Percentiles rank a stretch among this genome's conserved stretches.
These are phyloP conservation scores for Balaeniceps rex DNA, from an alignment of 2,113 vertebrate genomes.

Conservation along the genomic window DNA sequence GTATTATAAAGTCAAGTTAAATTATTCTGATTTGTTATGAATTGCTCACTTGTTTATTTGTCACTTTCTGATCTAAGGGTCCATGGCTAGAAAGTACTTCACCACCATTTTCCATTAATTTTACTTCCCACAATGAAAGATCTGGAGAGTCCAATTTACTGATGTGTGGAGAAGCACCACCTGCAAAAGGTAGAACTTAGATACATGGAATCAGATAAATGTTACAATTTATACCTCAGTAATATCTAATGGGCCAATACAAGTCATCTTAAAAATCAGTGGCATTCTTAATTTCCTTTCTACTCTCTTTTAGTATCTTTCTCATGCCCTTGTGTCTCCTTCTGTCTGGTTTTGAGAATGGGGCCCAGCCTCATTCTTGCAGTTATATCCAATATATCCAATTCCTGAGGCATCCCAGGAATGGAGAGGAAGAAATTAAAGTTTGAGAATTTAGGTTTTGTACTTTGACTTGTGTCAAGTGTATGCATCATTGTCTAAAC, in stretches of 20 bases:
- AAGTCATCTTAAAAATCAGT: not conserved
- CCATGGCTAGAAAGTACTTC: conserved; percentile 42
- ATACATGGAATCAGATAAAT: not conserved
- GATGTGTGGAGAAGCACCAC: conserved; percentile 33
- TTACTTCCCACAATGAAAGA: conserved; percentile 47
- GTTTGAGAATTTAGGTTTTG: not conserved
- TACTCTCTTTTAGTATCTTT: not conserved
- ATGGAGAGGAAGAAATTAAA: not conserved
- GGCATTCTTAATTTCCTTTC: not conserved
- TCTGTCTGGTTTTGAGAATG: not conserved
- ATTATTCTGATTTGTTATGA: not conserved
- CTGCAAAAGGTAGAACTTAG: conserved; percentile 65
- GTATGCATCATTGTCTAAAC: not conserved
- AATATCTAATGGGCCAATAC: not conserved
- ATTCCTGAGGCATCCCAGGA: not conserved
- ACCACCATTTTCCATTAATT: conserved; percentile 30
- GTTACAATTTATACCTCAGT: not conserved
- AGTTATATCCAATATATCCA: too few species aligned
- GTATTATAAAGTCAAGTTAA: not conserved
- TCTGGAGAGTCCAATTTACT: conserved; percentile 1
- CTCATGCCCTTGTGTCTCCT: not conserved
- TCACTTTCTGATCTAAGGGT: conserved; percentile 57
- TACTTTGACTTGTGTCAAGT: not conserved
- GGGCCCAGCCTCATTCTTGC: not conserved
- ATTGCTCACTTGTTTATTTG: not conserved